Conservation (phyloP, 2,113 vertebrate genomes). For the Podarcis raffonei region DNA sequence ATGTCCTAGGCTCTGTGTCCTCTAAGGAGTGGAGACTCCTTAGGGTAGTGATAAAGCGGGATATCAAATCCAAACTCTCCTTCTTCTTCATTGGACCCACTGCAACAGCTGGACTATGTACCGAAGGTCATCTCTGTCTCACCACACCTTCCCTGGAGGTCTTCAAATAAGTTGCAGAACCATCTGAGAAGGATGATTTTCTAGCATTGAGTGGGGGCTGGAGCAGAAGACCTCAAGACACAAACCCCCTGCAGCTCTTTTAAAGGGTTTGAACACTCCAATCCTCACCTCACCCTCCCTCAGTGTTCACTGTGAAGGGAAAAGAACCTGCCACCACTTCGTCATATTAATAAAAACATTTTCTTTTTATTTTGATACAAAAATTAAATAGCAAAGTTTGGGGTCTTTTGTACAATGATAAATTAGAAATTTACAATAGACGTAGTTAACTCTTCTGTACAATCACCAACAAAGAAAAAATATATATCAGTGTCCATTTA, state of each 20-base stretch:
- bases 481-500: slow-evolving; percentile 69
- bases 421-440: slow-evolving; percentile 87
- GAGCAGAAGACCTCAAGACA: not conserved
- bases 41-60: too few species aligned
- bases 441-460: slow-evolving; percentile 76
- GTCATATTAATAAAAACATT: slow-evolving; percentile 69
- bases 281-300: not conserved
- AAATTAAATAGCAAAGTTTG: slow-evolving; percentile 86
- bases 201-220: too few species aligned
- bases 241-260: too few species aligned
- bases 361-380: slow-evolving; percentile 83
- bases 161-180: too few species aligned
- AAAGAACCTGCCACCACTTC: slow-evolving; percentile 41
- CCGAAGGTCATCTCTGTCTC: too few species aligned
- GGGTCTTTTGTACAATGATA: slow-evolving; percentile 82
- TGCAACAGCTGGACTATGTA: too few species aligned
- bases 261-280: not conserved
- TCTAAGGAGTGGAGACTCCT: too few species aligned
- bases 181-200: not conserved
- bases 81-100: too few species aligned
- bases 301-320: not conserved
- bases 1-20: too few species aligned
- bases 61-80: too few species aligned
- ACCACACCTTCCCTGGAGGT: too few species aligned
- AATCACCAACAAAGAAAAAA: slow-evolving; percentile 50